Evolutionary conservation across 2,888 invertebrate species (phyloP), one percentile per base, ranked within the genome.

Genomic region (Nectonema munidae): DNA sequence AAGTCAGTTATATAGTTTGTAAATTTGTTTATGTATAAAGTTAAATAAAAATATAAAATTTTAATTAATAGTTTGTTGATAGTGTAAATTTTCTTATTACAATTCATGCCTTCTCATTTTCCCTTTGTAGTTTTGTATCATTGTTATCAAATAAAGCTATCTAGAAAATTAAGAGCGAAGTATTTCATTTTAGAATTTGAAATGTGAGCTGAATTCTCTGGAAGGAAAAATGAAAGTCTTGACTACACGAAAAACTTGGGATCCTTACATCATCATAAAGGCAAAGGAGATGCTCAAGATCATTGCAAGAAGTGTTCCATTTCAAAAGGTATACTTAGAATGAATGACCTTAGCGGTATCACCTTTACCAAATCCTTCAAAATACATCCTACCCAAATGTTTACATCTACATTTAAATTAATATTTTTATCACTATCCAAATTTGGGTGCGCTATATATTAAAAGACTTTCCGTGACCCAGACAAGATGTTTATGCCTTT

Each of bases 191-290:
- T 39, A 58, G 64, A 66, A 45, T 55, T 42, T 89, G 6, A 68
- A 69, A 48, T 76, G 73, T 0, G 79, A 83, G 49, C 57, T 89
- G 44, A 86, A 89, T 58, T 61, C 81, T 2, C 64, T 83, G 3
- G 83, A 86, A 61, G 68, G 89, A 29, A 79, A 76, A 48, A 73
- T 99, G 71, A 68, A 69, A 1, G 95, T 99, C 0, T 65, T 64
- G 53, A 95, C 95, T 0, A 83, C 83, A 0, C 47, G 58, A 9
- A 83, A 86, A 61, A 89, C 89, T 1, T 95, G 79, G 79, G 95
- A 99, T 60, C 95, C 95, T 0, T 89, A 72, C 47, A 72, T 83
- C 39, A 75, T 95, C 32, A 64, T 99, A 19, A 89, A 89, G 59
- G 79, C 83, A 0, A 64, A 89, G 43, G 95, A 95, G 54, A 65